Base-by-base conservation (phyloP, 1,140 invertebrate genomes). In the Diprion similis region DNA sequence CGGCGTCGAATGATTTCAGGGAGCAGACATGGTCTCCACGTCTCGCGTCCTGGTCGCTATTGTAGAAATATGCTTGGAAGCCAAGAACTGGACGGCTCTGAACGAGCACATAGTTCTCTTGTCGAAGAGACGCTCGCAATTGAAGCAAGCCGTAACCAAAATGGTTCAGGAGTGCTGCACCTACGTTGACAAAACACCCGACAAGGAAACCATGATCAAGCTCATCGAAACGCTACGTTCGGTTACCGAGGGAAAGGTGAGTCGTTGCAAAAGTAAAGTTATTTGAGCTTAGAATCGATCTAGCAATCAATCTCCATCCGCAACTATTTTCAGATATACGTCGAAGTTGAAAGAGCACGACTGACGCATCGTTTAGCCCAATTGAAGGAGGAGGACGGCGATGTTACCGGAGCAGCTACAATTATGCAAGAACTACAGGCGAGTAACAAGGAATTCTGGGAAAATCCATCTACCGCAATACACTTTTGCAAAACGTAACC, bases 141-240 rank as follows among this genome's bases (percentile, higher is more conserved):
- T 99, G 10, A 99, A 99, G 89, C 96, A 97, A 89, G 96, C 98
- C 15, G 97, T 99, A 1, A 97, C 97, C 0, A 99, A 99, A 89
- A 99, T 99, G 98, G 98, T 99, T 3, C 97, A 99, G 86, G 97
- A 99, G 89, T 98, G 97, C 80, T 97, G 92, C 82, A 94, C 92
- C 70, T 99, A 99, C 88, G 95, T 99, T 8, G 97, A 99, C 78
- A 92, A 98, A 86, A 96, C 96, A 46, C 95, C 96, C 8, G 92
- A 95, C 79, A 96, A 96, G 84, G 96, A 98, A 79, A 93, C 93
- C 0, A 96, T 96, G 89, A 92, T 99, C 10, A 97, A 98, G 84
- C 89, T 99, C 0, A 99, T 99, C 83, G 97, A 99, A 85, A 99
- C 98, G 0, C 87, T 99, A 24, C 91, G 98, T 77, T 93, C 94